These are phyloP conservation scores for Deilephila elpenor DNA, from an alignment of 2,888 invertebrate species.

Conservation along the genomic window DNA sequence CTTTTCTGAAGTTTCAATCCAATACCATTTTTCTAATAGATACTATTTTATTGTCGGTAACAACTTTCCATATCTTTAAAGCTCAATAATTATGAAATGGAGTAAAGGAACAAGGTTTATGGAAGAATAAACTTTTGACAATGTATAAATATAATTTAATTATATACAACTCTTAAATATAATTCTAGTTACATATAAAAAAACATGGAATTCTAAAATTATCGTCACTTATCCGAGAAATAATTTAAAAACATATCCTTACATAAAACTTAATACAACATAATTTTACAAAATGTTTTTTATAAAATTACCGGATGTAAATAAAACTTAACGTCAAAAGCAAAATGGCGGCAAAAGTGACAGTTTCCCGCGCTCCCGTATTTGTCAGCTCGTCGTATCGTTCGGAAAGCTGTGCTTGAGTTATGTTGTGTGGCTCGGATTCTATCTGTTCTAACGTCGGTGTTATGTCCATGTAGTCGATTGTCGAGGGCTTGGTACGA, in stretches of 20 bases:
- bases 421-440: conserved; percentile 63
- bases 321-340: conserved; percentile 8
- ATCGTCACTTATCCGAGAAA: neutral
- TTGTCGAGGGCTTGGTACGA: conserved; percentile 58
- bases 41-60: too few relatives aligned
- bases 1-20: too few relatives aligned
- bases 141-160: conserved; percentile 2
- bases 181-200: neutral
- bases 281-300: neutral
- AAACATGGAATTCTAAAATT: neutral
- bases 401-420: conserved; percentile 65
- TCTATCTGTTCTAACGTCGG: conserved; percentile 71
- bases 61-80: too few relatives aligned
- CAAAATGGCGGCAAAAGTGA: conserved; percentile 52
- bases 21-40: too few relatives aligned
- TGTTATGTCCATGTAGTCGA: conserved; percentile 70
- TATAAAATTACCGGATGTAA: conserved; percentile 4
- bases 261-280: neutral
- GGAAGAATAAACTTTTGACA: neutral
- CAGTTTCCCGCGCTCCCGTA: conserved; percentile 48
- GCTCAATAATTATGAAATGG: neutral
- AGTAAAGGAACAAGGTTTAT: neutral
- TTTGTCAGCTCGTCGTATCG: conserved; percentile 38
- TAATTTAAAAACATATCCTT: neutral
- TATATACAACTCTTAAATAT: neutral